phyloP scores from a whole-genome alignment of 2,113 vertebrate species.

The Pachyramphus minor region DNA sequence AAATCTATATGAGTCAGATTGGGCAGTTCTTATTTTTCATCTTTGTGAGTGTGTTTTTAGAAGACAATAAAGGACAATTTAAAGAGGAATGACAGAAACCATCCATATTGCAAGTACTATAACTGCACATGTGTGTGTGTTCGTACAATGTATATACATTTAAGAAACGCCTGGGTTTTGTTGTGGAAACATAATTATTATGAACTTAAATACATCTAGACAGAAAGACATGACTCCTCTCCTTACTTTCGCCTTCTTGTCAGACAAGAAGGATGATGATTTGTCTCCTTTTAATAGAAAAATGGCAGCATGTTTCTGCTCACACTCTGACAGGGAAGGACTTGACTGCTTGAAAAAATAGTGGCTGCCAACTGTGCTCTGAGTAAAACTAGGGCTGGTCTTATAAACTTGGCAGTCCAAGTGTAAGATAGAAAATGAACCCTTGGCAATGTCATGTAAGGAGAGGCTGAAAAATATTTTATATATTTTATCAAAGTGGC shows the following conservation, averaged over 20 bases:
- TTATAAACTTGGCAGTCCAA: background rate
- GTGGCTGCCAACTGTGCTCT: background rate
- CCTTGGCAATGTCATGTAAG: background rate
- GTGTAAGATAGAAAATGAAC: background rate
- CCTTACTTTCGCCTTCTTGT: background rate
- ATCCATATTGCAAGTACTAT: background rate
- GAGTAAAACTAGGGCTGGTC: background rate
- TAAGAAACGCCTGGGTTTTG: background rate
- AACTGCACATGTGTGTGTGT: background rate
- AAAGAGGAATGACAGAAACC: background rate
- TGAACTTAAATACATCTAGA: background rate
- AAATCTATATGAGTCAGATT: background rate
- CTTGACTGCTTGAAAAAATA: background rate
- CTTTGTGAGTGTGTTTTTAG: background rate
- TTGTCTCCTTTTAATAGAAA: background rate
- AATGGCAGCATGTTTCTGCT: constrained; percentile 18
- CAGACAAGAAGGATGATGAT: background rate
- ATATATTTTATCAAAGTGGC: background rate
- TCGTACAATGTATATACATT: background rate
- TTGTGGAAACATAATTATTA: background rate
- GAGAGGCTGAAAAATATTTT: background rate
- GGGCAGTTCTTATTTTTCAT: background rate
- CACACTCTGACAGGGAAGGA: background rate
- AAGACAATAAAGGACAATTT: background rate
- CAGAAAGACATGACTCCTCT: background rate